Evolutionary conservation across 2,797 vertebrate genomes (phyloP).

Genomic region (Toxotes lorentzi): DNA sequence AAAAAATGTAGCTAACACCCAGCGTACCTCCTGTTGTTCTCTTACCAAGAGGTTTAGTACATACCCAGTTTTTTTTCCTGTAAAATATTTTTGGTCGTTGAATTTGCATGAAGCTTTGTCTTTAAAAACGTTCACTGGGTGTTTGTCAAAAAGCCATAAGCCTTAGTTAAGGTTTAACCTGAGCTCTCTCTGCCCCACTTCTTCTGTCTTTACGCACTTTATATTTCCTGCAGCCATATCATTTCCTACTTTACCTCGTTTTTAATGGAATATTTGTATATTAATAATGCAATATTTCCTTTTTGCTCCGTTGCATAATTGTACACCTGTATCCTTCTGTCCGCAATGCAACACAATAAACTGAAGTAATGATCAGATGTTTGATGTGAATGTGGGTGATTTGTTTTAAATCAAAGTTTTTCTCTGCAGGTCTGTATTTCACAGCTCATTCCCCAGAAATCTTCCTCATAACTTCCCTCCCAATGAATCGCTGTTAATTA

Average conservation of each 20-base stretch:
- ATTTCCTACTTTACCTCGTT: constrained; percentile 41
- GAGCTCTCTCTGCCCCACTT: not conserved
- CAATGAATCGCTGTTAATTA: too few species aligned
- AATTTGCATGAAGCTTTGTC: not conserved
- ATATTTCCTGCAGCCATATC: constrained; percentile 52
- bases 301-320: constrained; percentile 16
- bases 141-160: constrained; percentile 20
- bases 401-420: not conserved
- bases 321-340: not conserved
- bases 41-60: not conserved
- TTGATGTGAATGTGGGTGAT: not conserved
- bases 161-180: not conserved
- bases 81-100: too few species aligned
- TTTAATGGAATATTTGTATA: constrained; percentile 42
- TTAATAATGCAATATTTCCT: constrained; percentile 38
- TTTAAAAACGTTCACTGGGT: not conserved
- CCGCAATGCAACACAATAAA: constrained; percentile 58
- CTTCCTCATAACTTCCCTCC: too few species aligned
- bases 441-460: too few species aligned
- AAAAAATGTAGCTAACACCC: not conserved
- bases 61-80: not conserved
- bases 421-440: too few species aligned
- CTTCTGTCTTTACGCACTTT: constrained; percentile 62
- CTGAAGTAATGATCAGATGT: not conserved
- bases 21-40: not conserved